A percentile compares a stretch with the other conserved stretches of the same genome.
Conservation (phyloP, 2,113 vertebrate species). For the Saccopteryx bilineata region DNA sequence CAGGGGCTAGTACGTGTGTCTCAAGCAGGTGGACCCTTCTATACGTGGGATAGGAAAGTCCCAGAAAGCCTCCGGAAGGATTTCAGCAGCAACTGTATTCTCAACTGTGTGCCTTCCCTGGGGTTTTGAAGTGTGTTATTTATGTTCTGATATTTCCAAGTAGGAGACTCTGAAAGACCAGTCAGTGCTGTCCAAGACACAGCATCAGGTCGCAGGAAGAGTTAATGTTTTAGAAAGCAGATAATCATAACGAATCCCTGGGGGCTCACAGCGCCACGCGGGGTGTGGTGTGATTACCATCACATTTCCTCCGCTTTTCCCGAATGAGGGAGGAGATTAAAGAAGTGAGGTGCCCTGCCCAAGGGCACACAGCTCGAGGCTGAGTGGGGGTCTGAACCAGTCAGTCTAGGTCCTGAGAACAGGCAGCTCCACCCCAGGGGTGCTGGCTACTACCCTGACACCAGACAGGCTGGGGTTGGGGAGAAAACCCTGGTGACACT, state of each 20-base stretch:
- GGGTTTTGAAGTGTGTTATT: background rate
- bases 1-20: fast-evolving
- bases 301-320: background rate
- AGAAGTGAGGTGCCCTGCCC: background rate
- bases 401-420: background rate
- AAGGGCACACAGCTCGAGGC: background rate
- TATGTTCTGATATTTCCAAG: background rate
- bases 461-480: background rate
- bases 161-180: background rate
- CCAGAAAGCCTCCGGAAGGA: background rate
- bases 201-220: background rate
- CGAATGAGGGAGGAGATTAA: background rate
- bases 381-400: background rate
- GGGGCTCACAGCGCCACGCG: too few species aligned
- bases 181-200: fast-evolving
- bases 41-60: fast-evolving
- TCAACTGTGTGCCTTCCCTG: fast-evolving
- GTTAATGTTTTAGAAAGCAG: fast-evolving
- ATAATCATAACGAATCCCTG: fast-evolving
- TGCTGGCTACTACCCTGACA: background rate
- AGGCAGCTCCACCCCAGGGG: background rate
- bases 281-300: background rate
- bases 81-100: fast-evolving
- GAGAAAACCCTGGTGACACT: background rate
- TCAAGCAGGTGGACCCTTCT: background rate